A percentile compares a stretch with the other conserved stretches of the same genome.
phyloP scores from a whole-genome alignment of 2,888 invertebrate species.

The Drosophila sordidula region DNA sequence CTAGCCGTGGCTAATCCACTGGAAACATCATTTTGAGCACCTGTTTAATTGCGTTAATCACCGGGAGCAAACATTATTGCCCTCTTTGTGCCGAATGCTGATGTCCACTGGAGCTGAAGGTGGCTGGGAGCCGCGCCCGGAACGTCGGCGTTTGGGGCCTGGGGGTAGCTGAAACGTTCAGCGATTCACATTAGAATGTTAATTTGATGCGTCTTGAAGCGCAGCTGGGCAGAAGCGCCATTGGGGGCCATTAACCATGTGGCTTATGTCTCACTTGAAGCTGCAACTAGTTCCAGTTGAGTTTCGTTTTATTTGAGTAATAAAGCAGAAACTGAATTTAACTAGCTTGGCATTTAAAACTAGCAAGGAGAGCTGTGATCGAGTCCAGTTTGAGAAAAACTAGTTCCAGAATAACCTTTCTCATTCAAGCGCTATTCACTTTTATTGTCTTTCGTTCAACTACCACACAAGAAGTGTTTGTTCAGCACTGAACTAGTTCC shows the following conservation, averaged over 20 bases:
- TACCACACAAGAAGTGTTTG: too few species aligned
- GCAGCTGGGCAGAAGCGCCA: slow-evolving; percentile 44
- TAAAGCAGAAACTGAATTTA: too few species aligned
- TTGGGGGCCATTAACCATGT: slow-evolving; percentile 30
- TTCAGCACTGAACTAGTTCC: too few species aligned
- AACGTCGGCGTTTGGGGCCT: too few species aligned
- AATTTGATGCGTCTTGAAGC: slow-evolving; percentile 51
- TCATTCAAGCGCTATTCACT: too few species aligned
- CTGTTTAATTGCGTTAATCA: slow-evolving; percentile 84
- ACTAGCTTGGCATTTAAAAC: too few species aligned
- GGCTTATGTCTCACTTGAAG: slow-evolving; percentile 14
- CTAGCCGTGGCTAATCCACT: slow-evolving; percentile 72
- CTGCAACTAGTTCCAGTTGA: slow-evolving; percentile 4
- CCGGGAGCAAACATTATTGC: slow-evolving; percentile 73
- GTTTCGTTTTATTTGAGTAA: neutral
- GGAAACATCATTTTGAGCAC: slow-evolving; percentile 83
- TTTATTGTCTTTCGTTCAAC: too few species aligned
- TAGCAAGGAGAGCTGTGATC: too few species aligned
- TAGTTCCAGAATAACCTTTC: too few species aligned
- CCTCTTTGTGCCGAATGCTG: slow-evolving; percentile 24
- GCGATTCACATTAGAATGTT: slow-evolving; percentile 55
- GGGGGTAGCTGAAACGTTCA: neutral
- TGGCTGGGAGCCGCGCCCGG: neutral
- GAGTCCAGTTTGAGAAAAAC: too few species aligned
- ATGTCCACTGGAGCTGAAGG: slow-evolving; percentile 40